Evolutionary conservation across 2,797 vertebrate genomes (phyloP).

Genomic region (Acanthurus leucopareius): DNA sequence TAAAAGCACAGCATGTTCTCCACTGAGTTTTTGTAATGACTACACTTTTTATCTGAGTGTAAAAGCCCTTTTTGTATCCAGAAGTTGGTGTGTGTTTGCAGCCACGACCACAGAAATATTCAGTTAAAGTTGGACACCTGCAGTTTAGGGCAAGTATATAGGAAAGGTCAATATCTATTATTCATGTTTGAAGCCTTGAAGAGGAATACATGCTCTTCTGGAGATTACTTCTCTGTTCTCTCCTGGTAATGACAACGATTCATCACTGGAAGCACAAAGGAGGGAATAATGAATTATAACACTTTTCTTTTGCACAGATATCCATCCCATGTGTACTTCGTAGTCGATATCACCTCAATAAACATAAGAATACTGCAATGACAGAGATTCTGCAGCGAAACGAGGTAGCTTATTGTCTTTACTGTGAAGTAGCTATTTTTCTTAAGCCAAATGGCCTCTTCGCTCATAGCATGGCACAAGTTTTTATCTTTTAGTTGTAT

Average conservation of each 20-base stretch:
- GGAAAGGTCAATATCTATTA: constrained; percentile 70
- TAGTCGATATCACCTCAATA: not conserved
- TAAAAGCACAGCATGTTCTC: constrained; percentile 24
- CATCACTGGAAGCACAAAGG: constrained; percentile 51
- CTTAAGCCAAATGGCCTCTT: not conserved
- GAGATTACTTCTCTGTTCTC: constrained; percentile 42
- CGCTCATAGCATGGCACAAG: not conserved
- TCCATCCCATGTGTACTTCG: constrained; percentile 22
- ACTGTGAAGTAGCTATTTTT: not conserved
- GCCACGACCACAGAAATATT: constrained; percentile 38
- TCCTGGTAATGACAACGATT: constrained; percentile 59
- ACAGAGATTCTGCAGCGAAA: not conserved
- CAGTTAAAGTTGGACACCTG: constrained; percentile 46
- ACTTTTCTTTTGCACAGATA: constrained; percentile 34
- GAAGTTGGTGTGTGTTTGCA: constrained; percentile 1
- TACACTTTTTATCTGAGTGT: constrained; percentile 22
- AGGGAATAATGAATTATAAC: constrained; percentile 50
- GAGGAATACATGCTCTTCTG: constrained; percentile 56
- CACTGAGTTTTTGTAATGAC: constrained; percentile 16
- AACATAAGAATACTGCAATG: not conserved
- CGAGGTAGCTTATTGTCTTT: not conserved
- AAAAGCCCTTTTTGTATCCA: constrained; percentile 8
- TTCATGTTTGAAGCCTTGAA: constrained; percentile 59
- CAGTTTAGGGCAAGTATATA: constrained; percentile 34
- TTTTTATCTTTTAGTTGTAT: not conserved